Evolutionary conservation across 2,797 vertebrate species (phyloP), one percentile per base, ranked within the genome.

Genomic region (Premnoplex brunnescens): DNA sequence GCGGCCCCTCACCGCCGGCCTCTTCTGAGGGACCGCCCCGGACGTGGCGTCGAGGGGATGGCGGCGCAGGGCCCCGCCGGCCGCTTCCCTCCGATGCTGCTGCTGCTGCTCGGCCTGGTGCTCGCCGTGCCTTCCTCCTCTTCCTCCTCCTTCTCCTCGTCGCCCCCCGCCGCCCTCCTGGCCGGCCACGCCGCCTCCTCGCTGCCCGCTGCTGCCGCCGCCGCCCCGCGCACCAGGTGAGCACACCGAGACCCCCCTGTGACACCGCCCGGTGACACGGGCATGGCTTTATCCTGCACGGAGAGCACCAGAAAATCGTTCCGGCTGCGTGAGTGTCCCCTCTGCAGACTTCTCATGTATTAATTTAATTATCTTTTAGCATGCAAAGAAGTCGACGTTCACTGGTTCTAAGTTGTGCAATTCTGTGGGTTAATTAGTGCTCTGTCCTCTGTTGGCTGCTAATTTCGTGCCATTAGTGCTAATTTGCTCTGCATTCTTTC

Each of bases 1-100:
- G 23, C 97, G 98, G 82, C 99, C 99, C 2, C 98, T 99, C 84
- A 99, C 97, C 46, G 90, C 81, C 2, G 79, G 34, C 37, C 96
- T 94, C 54, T 98, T 98, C 87, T 97, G 68, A 94, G 19, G 12
- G 5, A 23, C 54, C 10, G 23, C 15, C 5, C 34, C 56, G 56
- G 56, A 59, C 56, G 56, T 59, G 56, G 56, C 30, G 10, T 36
- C 10, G 12, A 24, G 46, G 37, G 19, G 26, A 94, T 95, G 93
- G 87, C 44, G 34, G 58, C 10, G 4, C n/a, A 1, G 12, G 18
- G 19, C 8, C 34, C 4, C 4, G 3, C 19, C 2, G 8, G 21
- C 11, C 3, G 23, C 49, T 16, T 32, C 2, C 10, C 17, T 11
- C 9, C 4, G 14, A 27, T 34, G 37, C n/a, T 68, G 32, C 37